Conservation (phyloP, 2,797 vertebrate species). For the Selene dorsalis region DNA sequence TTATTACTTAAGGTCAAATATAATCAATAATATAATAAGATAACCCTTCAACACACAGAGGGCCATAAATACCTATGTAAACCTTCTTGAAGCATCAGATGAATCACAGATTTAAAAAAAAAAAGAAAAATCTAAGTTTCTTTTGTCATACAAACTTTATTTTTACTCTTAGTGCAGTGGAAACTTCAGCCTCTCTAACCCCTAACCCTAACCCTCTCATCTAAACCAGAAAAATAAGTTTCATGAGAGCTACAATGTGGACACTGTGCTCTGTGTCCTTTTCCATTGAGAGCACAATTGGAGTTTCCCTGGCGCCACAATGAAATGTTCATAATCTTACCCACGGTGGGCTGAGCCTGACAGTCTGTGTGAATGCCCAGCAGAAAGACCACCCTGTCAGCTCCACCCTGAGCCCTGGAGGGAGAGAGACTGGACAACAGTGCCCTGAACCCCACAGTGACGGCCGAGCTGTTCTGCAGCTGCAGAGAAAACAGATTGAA, state of each 20-base stretch:
- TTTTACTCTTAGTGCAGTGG: too few species aligned
- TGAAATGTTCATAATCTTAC: slow-evolving; percentile 57
- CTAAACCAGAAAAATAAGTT: background rate
- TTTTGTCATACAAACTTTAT: background rate
- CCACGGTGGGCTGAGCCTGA: slow-evolving; percentile 56
- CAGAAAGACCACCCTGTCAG: slow-evolving; percentile 73
- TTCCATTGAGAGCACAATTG: background rate
- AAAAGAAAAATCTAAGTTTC: background rate
- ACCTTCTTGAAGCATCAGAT: background rate
- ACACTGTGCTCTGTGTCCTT: background rate
- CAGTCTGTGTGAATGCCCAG: slow-evolving; percentile 57
- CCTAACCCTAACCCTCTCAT: too few species aligned
- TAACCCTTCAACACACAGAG: background rate
- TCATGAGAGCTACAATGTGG: background rate
- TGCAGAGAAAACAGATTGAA: slow-evolving; percentile 57
- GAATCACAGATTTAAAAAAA: background rate
- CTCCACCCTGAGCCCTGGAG: slow-evolving; percentile 47
- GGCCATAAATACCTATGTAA: too few species aligned
- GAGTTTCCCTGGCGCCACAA: background rate
- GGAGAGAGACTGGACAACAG: slow-evolving; percentile 83
- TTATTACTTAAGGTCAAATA: background rate
- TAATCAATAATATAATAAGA: background rate
- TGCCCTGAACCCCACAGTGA: slow-evolving; percentile 83
- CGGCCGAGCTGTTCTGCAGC: slow-evolving; percentile 87
- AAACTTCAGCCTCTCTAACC: too few species aligned